Conservation (phyloP, 2,797 vertebrate species). For the Thripadectes ignobilis region DNA sequence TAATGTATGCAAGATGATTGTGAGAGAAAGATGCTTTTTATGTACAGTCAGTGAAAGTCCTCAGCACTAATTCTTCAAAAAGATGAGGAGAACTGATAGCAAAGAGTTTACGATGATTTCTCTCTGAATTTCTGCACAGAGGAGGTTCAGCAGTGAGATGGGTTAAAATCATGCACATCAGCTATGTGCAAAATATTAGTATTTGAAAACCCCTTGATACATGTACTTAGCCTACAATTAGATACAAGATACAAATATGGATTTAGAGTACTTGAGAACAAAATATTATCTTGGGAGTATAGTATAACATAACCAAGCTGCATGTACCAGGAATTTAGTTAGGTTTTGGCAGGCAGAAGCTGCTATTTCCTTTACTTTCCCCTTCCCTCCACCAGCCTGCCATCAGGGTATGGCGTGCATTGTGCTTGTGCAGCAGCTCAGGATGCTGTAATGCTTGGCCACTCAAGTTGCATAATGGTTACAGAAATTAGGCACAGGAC, state of each 20-base stretch:
- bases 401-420: background rate
- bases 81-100: background rate
- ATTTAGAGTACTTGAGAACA: background rate
- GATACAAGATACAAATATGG: background rate
- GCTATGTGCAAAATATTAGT: background rate
- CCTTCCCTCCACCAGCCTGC: background rate
- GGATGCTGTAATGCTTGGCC: background rate
- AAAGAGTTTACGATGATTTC: background rate
- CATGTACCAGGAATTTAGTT: background rate
- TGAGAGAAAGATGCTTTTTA: background rate
- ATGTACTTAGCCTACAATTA: rapidly evolving
- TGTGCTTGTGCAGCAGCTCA: background rate
- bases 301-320: background rate
- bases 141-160: background rate
- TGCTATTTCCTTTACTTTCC: background rate
- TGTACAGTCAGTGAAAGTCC: background rate
- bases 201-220: background rate
- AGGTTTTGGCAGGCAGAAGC: background rate
- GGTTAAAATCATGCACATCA: background rate
- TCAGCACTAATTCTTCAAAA: background rate
- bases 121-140: background rate
- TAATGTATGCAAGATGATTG: rapidly evolving
- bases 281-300: background rate
- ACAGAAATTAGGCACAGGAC: background rate
- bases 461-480: background rate